Evolutionary conservation across 2,888 invertebrate genomes (phyloP), one percentile per base, ranked within the genome.

Genomic region (Leptopilina drosophilae): DNA sequence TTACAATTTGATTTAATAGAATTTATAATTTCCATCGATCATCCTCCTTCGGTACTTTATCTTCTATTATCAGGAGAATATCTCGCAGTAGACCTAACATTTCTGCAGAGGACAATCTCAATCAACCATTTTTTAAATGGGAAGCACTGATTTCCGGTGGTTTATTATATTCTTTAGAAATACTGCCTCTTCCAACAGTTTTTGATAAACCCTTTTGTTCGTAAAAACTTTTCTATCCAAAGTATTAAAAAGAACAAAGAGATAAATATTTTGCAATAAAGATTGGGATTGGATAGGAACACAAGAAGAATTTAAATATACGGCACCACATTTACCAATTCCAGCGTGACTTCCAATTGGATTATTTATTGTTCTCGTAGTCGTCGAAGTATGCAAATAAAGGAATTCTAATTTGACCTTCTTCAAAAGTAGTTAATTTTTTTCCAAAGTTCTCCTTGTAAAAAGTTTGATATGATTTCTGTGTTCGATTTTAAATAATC

Each of bases 81-180:
- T 82, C 79, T 15, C 76, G 75, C 2, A 84, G 65, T 1, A 85
- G 67, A 20, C 67, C 64, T 56, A 81, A 76, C 86, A 84, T 85
- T 84, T 86, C 85, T 15, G 84, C 80, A 9, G 84, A 84, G n/a
- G 84, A 84, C 77, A 85, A 80, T 12, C 78, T 81, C 33, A 83
- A 75, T 9, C 69, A 79, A 56, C 78, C 78, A n/a, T 78, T 42
- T 65, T 81, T 81, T 1, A 83, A 53, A 73, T 83, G 80, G 62
- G 67, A 33, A n/a, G 15, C 59, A 20, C 65, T 66, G 26, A 83
- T 81, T 78, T 81, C 83, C 11, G 80, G 69, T 62, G 79, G 81
- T 56, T 83, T 85, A 67, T 84, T 85, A 9, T 49, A 15, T 69
- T 8, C 11, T 12, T 11, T 14, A 26, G 14, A 26, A 2, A 69